These are phyloP conservation scores for Diprion similis DNA, from an alignment of 1,140 invertebrate species.

Conservation along the genomic window DNA sequence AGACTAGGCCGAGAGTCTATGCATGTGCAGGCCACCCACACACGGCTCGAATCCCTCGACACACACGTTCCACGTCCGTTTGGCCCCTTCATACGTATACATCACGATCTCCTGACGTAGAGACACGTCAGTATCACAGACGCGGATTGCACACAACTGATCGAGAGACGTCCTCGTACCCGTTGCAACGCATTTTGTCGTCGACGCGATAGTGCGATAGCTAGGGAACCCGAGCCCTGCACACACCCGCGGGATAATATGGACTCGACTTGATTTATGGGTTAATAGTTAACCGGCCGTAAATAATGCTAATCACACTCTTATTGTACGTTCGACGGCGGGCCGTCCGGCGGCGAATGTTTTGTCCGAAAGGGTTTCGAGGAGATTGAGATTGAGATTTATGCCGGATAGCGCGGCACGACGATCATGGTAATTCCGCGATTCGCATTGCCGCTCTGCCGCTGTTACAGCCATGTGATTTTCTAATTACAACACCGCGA, in stretches of 20 bases:
- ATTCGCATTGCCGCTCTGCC: background rate
- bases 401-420: background rate
- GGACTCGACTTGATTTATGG: constrained; percentile 57
- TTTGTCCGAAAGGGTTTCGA: constrained; percentile 42
- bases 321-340: constrained; percentile 56
- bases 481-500: background rate
- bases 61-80: background rate
- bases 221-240: background rate
- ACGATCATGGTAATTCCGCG: background rate
- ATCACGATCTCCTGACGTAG: no score
- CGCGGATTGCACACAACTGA: no score
- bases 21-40: background rate
- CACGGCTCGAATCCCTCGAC: no score
- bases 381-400: constrained; percentile 7
- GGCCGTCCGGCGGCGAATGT: constrained; percentile 44
- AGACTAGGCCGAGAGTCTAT: background rate
- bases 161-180: no score
- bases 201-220: no score
- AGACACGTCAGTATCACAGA: no score
- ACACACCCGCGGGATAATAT: constrained; percentile 38
- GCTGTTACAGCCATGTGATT: background rate
- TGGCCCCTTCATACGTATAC: no score
- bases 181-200: no score
- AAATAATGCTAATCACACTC: constrained; percentile 64
- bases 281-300: constrained; percentile 61